A percentile compares a stretch with the other conserved stretches of the same genome.
These are phyloP conservation scores for Helicoverpa zea DNA, from an alignment of 1,140 invertebrate species.

Conservation along the genomic window DNA sequence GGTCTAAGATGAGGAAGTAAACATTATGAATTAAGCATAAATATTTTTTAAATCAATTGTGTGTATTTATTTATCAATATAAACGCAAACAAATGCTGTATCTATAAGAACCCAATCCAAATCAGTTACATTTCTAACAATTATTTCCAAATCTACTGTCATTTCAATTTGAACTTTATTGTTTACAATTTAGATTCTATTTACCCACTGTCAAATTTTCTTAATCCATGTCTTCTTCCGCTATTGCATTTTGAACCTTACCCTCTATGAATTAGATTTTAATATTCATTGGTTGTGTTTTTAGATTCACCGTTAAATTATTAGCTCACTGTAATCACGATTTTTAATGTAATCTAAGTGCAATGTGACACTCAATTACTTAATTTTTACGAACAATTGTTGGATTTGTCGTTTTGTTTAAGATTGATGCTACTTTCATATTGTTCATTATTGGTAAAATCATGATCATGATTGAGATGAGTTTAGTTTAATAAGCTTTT, in stretches of 20 bases:
- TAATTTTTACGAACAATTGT: neutral
- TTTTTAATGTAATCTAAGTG: slow-evolving; percentile 20
- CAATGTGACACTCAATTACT: slow-evolving; percentile 28
- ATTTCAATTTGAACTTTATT: neutral
- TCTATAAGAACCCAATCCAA: neutral
- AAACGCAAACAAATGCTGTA: neutral
- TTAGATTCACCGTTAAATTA: slow-evolving; percentile 19
- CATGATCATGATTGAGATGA: too few species aligned
- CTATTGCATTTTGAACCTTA: neutral
- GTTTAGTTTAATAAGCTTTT: too few species aligned
- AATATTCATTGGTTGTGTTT: neutral
- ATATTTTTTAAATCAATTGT: too few species aligned
- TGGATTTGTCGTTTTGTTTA: neutral
- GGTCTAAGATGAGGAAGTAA: too few species aligned
- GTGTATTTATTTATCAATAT: too few species aligned
- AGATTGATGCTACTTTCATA: neutral
- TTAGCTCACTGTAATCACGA: slow-evolving; percentile 28
- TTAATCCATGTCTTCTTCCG: neutral
- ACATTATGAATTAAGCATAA: too few species aligned
- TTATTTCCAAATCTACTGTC: neutral
- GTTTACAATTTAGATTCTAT: neutral
- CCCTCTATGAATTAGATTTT: neutral
- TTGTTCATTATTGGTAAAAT: too few species aligned
- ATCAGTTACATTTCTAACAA: neutral
- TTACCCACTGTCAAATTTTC: neutral